Conservation (phyloP, 2,888 invertebrate genomes). For the Cephus sareptanus region DNA sequence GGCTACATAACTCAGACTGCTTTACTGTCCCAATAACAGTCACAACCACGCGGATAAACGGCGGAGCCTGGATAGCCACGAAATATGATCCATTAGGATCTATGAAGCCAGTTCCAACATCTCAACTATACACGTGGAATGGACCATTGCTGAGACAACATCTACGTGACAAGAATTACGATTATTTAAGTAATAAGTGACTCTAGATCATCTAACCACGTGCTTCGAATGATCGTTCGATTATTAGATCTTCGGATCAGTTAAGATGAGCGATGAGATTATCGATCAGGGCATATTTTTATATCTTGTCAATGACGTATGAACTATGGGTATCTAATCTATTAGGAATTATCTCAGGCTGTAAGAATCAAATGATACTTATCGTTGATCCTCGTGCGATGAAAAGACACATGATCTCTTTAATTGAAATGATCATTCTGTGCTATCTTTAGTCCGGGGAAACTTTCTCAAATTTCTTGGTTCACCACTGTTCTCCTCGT, state of each 20-base stretch:
- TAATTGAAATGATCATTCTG: constrained; percentile 13
- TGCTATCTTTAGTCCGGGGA: constrained; percentile 53
- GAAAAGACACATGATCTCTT: background rate
- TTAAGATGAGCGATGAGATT: background rate
- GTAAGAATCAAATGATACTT: background rate
- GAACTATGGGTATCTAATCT: background rate
- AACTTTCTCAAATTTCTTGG: constrained; percentile 50
- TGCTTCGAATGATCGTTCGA: background rate
- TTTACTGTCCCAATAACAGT: constrained; percentile 14
- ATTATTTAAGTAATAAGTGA: background rate
- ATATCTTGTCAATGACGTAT: background rate
- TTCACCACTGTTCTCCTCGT: constrained; percentile 18
- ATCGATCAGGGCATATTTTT: background rate
- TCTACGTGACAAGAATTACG: constrained; percentile 48
- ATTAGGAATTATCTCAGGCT: background rate
- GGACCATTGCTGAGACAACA: constrained; percentile 32
- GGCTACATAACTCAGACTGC: constrained; percentile 16
- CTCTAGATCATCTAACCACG: background rate
- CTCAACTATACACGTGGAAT: background rate
- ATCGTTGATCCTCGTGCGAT: background rate
- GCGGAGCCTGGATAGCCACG: constrained; percentile 6
- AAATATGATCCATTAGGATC: constrained; percentile 24
- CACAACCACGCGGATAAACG: constrained; percentile 20
- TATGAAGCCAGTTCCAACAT: background rate
- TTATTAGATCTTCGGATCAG: background rate